phyloP scores from a whole-genome alignment of 2,797 vertebrate species.

The Anas bernieri region DNA sequence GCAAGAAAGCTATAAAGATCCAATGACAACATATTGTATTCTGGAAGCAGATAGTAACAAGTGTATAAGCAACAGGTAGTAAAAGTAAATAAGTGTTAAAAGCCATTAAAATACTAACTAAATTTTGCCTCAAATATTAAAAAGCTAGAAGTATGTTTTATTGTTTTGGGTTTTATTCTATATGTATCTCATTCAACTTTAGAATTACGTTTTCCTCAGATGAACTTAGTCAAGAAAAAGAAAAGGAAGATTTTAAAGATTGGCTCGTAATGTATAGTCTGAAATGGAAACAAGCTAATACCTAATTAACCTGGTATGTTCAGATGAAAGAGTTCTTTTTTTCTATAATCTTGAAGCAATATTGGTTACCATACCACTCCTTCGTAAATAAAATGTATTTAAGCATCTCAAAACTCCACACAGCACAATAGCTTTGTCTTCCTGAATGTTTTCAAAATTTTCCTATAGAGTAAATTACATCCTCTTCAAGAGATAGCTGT shows the following conservation, averaged over 20 bases:
- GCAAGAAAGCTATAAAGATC: background rate
- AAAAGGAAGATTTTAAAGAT: constrained; percentile 41
- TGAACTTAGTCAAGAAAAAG: constrained; percentile 35
- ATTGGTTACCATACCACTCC: background rate
- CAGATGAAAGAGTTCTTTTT: background rate
- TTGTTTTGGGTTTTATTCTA: background rate
- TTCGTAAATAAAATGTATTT: background rate
- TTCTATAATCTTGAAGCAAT: background rate
- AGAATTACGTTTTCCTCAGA: constrained; percentile 14
- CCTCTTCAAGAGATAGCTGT: background rate
- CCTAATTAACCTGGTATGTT: background rate
- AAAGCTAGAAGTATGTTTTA: rapidly evolving
- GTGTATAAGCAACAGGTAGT: background rate
- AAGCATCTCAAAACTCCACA: background rate
- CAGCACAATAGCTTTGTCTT: background rate
- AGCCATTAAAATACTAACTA: background rate
- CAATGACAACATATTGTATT: background rate
- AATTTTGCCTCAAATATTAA: background rate
- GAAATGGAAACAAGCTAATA: background rate
- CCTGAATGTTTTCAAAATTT: background rate
- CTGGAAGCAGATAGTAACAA: background rate
- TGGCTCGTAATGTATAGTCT: background rate
- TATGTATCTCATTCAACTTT: background rate
- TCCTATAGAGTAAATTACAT: background rate
- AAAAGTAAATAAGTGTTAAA: background rate